Conservation (phyloP, 2,113 vertebrate genomes). For the Capra hircus region DNA sequence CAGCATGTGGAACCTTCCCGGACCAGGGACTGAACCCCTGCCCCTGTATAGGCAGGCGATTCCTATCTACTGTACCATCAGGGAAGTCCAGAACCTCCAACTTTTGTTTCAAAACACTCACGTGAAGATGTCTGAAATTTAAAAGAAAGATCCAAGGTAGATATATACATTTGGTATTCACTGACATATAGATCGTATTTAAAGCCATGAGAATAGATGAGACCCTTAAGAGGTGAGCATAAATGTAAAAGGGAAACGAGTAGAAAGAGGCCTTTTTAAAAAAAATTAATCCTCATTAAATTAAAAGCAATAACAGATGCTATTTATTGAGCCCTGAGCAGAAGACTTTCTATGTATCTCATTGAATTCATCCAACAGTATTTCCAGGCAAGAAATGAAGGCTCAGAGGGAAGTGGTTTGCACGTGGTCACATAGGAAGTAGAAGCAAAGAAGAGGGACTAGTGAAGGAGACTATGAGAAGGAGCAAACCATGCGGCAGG, state of each 20-base stretch:
- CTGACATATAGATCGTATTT: neutral
- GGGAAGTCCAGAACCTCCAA: neutral
- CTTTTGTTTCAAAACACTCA: neutral
- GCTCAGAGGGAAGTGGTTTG: neutral
- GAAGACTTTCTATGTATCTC: neutral
- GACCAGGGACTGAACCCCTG: neutral
- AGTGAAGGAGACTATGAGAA: neutral
- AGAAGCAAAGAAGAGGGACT: neutral
- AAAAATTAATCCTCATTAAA: neutral
- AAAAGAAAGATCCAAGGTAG: neutral
- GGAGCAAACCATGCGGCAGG: neutral
- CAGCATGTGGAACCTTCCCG: neutral
- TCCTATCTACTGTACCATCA: neutral
- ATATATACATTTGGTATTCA: neutral
- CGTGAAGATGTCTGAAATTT: neutral
- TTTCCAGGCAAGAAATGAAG: neutral
- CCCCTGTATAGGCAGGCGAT: neutral
- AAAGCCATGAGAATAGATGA: neutral
- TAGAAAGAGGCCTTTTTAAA: neutral
- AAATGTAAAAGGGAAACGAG: neutral
- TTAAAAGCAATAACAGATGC: neutral
- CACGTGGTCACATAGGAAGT: neutral
- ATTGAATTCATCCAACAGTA: neutral
- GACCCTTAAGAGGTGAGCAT: neutral
- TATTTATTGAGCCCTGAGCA: neutral